These are phyloP conservation scores for Fulica atra DNA, from an alignment of 2,113 vertebrate species.

Conservation along the genomic window DNA sequence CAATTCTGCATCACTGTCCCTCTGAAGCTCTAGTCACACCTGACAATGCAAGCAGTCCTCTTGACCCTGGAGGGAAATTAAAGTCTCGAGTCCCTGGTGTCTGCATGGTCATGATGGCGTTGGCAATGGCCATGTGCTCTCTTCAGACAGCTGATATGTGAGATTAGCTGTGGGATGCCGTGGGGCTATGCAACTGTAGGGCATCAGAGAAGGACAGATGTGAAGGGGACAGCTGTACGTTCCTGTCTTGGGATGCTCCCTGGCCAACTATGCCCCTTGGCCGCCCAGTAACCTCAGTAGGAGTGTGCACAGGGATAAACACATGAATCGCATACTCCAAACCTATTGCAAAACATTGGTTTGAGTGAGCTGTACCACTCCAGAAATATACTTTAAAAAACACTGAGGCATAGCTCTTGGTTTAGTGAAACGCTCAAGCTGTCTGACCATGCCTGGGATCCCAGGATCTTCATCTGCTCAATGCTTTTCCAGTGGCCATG, in stretches of 20 bases:
- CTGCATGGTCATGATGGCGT: fast-evolving
- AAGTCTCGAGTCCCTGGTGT: not conserved
- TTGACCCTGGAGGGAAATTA: not conserved
- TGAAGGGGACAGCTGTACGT: not conserved
- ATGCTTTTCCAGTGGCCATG: not conserved
- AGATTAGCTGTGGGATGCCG: not conserved
- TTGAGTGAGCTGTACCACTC: not conserved
- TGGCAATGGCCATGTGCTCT: fast-evolving
- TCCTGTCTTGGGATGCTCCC: not conserved
- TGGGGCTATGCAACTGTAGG: fast-evolving
- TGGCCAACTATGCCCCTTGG: not conserved
- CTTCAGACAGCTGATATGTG: not conserved
- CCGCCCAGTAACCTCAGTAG: not conserved
- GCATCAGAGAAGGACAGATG: not conserved
- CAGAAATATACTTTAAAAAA: not conserved
- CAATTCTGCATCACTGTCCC: not conserved
- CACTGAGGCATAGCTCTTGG: not conserved
- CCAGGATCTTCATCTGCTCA: not conserved
- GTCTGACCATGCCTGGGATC: not conserved
- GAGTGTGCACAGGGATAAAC: not conserved
- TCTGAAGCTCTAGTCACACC: not conserved
- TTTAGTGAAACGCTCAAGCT: not conserved
- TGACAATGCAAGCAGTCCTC: not conserved
- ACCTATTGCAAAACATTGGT: not conserved
- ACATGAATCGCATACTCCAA: not conserved